Base-by-base conservation (phyloP, 2,797 vertebrate species). In the Myotis daubentonii region DNA sequence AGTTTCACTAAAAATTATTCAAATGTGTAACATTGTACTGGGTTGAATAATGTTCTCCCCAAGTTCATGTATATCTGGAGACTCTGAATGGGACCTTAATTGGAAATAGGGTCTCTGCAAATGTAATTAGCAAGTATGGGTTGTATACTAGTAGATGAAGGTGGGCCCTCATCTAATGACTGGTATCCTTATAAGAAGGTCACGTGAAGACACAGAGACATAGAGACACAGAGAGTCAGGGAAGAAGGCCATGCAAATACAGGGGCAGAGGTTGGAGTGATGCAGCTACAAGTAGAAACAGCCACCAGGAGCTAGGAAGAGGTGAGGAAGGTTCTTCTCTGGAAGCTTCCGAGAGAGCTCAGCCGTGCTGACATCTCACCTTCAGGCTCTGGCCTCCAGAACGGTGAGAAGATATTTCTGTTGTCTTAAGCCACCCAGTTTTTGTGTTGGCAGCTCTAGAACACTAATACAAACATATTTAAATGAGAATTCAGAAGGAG, bases 231-330 rank as follows among this genome's bases (percentile, higher is more conserved):
- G 92, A 51, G 62, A n/a, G 4, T 3, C 5, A 0, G n/a, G 12
- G 41, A 30, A 28, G 28, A 62, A 60, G 53, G 8, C n/a, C n/a
- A 19, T 3, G 19, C 17, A 22, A n/a, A 47, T 30, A 57, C n/a
- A 16, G 78, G 2, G 51, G 51, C n/a, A 28, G 51, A 36, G 38
- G 5, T 0, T 9, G 49, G 68, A 41, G 25, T 1, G 25, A 49
- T 4, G 10, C 0, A 2, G 7, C 7, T 8, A 1, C 10, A 3
- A 65, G 49, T 16, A 3, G 36, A 20, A 49, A 55, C 2, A 33
- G 5, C 66, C 38, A 2, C 22, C 28, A 12, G 38, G 36, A 13
- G 17, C 5, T 16, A 4, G 1, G 57, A n/a, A 41, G 65, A 70
- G 30, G 38, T 5, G 22, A 55, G 10, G 30, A 3, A 30, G 22